Evolutionary conservation across 2,888 invertebrate species (phyloP), one percentile per base, ranked within the genome.

Genomic region (Blomia tropicalis): DNA sequence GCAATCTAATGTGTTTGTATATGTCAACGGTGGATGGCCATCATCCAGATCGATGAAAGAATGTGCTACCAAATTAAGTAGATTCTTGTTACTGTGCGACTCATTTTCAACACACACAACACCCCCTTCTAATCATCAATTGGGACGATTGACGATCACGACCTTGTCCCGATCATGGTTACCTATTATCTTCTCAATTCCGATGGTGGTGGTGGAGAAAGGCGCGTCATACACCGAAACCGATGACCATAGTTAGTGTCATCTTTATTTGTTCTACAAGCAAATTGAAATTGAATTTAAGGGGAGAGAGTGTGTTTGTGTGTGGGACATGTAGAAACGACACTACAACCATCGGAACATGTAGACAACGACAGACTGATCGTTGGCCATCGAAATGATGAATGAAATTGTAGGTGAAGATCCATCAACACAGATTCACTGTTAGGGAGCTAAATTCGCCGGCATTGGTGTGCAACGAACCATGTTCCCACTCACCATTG

Each of bases 221-320:
- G 51, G 7, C 51, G 51, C 51, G 7, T 7, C 51, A 11, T n/a
- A 14, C 51, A 27, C 51, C n/a, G 22, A 14, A 36, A 17, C 7
- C 27, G 14, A 47, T n/a, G 7, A n/a, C 23, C 51, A 47, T n/a
- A 17, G 41, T n/a, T 47, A 19, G 23, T 47, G 51, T 47, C 51
- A 47, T 47, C 51, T 47, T 47, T 47, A 47, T 47, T 47, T 47
- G 51, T 47, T 47, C 51, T 47, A n/a, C 51, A 19, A 47, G 51
- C 22, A 47, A 47, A 47, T 47, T 47, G 51, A 47, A 47, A 47
- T 47, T 47, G 51, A 47, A 47, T 47, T 47, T 47, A 47, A 14
- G n/a, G n/a, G n/a, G n/a, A n/a, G n/a, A n/a, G n/a, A n/a, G n/a
- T n/a, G n/a, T n/a, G n/a, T n/a, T n/a, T n/a, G n/a, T n/a, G n/a